Evolutionary conservation across 2,113 vertebrate species (phyloP).

Genomic region (Brachypteracias leptosomus): DNA sequence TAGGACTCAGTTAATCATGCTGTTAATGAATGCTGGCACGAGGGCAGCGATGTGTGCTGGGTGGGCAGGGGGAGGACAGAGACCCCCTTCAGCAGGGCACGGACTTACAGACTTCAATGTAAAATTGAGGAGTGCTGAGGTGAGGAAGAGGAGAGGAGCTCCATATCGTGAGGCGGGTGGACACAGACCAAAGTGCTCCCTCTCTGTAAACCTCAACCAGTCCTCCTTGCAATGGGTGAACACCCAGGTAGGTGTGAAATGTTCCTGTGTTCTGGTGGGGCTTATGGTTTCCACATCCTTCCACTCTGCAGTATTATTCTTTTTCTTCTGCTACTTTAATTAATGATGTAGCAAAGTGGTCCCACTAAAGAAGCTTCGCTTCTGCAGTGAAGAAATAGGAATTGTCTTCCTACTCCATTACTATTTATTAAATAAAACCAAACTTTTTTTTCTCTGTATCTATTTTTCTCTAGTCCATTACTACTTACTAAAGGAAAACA

Average conservation of each 20-base stretch:
- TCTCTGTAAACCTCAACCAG: background rate
- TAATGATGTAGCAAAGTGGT: background rate
- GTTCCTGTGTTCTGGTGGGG: background rate
- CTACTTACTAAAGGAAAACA: background rate
- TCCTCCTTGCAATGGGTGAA: fast-evolving
- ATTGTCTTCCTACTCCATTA: background rate
- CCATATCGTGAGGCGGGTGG: background rate
- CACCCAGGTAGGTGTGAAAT: background rate
- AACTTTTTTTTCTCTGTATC: background rate
- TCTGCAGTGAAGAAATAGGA: background rate
- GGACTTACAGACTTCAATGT: background rate
- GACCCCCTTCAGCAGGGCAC: background rate
- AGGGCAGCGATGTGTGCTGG: fast-evolving
- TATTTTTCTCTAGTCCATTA: background rate
- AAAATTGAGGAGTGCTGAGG: fast-evolving
- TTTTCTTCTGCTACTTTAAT: background rate
- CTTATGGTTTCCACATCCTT: background rate
- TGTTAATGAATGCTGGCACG: background rate
- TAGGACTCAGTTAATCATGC: background rate
- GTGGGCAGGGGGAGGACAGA: background rate
- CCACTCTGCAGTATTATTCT: background rate
- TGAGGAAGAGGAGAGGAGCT: background rate
- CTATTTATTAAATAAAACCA: background rate
- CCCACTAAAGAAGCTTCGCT: background rate
- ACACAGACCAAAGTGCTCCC: fast-evolving